phyloP scores from a whole-genome alignment of 2,113 vertebrate genomes.

The Ochotona curzoniae region DNA sequence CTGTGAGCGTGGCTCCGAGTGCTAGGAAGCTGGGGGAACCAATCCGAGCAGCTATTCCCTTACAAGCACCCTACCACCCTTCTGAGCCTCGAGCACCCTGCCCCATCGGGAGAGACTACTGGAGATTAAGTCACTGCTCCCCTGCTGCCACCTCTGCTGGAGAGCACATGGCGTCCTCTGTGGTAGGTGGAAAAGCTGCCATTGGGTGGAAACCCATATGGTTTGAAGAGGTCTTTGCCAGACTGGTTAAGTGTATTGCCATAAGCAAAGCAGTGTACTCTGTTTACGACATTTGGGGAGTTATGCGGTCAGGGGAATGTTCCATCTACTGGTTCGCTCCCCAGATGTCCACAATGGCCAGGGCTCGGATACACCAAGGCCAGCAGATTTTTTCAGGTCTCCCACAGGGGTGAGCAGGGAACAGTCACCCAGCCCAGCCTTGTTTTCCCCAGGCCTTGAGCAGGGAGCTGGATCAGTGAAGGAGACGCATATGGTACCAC shows the following conservation, averaged over 20 bases:
- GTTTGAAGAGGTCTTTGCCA: constrained; percentile 17
- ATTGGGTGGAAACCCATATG: neutral
- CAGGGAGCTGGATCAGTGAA: too few species aligned
- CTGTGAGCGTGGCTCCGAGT: constrained; percentile 58
- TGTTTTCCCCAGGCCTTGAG: too few species aligned
- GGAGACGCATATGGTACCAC: too few species aligned
- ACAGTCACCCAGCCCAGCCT: too few species aligned
- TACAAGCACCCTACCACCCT: constrained; percentile 92
- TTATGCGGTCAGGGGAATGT: too few species aligned
- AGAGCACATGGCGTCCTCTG: neutral
- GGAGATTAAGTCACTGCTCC: constrained; percentile 51
- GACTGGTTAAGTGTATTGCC: neutral
- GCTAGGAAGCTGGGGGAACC: constrained; percentile 85
- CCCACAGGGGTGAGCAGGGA: too few species aligned
- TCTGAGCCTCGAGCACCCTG: constrained; percentile 66
- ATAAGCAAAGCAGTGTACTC: neutral
- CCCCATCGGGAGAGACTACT: constrained; percentile 68
- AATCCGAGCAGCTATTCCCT: constrained; percentile 87
- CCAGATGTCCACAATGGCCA: too few species aligned
- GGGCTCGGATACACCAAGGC: too few species aligned
- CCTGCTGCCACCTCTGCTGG: constrained; percentile 22
- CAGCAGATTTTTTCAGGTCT: too few species aligned
- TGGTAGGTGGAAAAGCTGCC: constrained; percentile 79
- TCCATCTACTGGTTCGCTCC: too few species aligned
- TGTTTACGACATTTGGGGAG: too few species aligned